Base-by-base conservation (phyloP, 2,113 vertebrate genomes). In the Numida meleagris region DNA sequence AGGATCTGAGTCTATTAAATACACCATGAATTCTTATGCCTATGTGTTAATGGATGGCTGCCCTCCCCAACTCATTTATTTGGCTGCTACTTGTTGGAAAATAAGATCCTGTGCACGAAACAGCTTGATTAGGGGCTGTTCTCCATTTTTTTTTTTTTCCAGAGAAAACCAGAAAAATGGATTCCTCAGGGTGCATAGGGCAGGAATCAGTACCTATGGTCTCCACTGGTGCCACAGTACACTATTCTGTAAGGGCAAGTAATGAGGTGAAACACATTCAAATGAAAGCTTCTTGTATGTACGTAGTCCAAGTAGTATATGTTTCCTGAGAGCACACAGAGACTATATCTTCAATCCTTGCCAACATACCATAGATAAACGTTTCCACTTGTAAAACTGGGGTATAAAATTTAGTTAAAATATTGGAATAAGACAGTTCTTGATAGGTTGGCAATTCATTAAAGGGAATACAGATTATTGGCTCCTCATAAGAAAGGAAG, bases 301-400 rank as follows among this genome's bases (percentile, higher is more conserved):
- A 40, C 9, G 65, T 38, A 3, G 2, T 25, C 62, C 1, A 4
- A 38, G 19, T 11, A 48, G 34, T 7, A 0, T 13, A 17, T 68
- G 16, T 70, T 68, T 50, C 42, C 45, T 4, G 8, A 59, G 67
- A 85, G 11, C 1, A 0, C 20, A 7, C 3, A 12, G 58, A 9
- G 36, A 34, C 19, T 24, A 20, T 55, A 40, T 55, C 50, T 45
- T 80, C 63, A 29, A 72, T 43, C 12, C 58, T 24, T 7, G 29
- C 6, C 34, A 77, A 9, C 0, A 0, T 58, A 63, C 48, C 4
- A 0, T 57, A 3, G n/a, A 29, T 38, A 80, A 86, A 43, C 15
- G 5, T 66, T 38, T 80, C 34, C 12, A 7, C 46, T 63, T 58
- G 33, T n/a, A 31, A 79, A 86, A 15, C 34, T 58, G 34, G 46